Evolutionary conservation across 2,888 invertebrate genomes (phyloP).

Genomic region (Melieria omissa): DNA sequence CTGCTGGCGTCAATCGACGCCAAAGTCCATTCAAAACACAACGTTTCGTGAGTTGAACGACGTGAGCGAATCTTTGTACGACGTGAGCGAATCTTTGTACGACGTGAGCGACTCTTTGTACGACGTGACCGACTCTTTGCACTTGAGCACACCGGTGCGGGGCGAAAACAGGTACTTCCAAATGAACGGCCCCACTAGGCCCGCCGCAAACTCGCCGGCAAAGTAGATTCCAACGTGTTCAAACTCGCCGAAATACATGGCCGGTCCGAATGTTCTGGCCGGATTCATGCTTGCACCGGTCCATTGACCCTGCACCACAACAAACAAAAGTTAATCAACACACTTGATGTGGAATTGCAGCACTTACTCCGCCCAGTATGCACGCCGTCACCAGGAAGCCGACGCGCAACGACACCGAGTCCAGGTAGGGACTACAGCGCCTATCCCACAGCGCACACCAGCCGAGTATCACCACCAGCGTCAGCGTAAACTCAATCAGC

Average conservation of each 20-base stretch:
- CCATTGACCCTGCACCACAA: slow-evolving; percentile 26
- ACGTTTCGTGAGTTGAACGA: too few relatives aligned
- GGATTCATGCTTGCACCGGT: slow-evolving; percentile 34
- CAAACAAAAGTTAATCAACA: too few relatives aligned
- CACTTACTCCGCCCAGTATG: slow-evolving; percentile 45
- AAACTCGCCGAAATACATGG: slow-evolving; percentile 18
- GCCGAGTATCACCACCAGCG: slow-evolving; percentile 42
- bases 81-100: too few relatives aligned
- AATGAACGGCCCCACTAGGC: slow-evolving; percentile 14
- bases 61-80: too few relatives aligned
- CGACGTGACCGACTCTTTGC: too few relatives aligned
- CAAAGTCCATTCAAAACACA: too few relatives aligned
- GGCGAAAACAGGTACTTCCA: slow-evolving; percentile 30
- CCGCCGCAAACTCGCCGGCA: slow-evolving; percentile 28
- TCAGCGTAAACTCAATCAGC: slow-evolving; percentile 44
- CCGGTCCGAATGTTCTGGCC: slow-evolving; percentile 18
- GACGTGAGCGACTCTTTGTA: too few relatives aligned
- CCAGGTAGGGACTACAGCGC: slow-evolving; percentile 46
- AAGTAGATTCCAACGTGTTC: slow-evolving; percentile 14
- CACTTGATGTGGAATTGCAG: too few relatives aligned
- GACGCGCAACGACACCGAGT: slow-evolving; percentile 48
- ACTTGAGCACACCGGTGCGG: not conserved
- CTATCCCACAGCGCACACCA: slow-evolving; percentile 52
- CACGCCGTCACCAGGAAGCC: slow-evolving; percentile 46
- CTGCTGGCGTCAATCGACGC: too few relatives aligned